Conservation (phyloP, 2,888 invertebrate species). For the Diabrotica balteata region DNA sequence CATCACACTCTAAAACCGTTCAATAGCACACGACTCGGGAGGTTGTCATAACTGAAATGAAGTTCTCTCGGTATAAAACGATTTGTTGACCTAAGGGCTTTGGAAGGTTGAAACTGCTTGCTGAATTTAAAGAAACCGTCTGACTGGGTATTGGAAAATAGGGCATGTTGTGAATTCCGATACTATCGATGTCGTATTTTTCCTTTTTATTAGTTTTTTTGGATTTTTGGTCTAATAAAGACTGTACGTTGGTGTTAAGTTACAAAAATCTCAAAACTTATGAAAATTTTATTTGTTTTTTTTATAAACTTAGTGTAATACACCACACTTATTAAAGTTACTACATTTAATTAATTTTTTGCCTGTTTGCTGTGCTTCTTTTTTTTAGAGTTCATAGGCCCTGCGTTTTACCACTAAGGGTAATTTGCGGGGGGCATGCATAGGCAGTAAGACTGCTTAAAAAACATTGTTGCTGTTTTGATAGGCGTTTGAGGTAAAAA, state of each 20-base stretch:
- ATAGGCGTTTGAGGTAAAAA: too few relatives aligned
- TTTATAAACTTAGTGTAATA: too few relatives aligned
- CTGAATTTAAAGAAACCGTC: slow-evolving; percentile 23
- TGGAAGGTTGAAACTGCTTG: slow-evolving; percentile 7
- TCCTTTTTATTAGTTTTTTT: background rate
- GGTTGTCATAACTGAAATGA: slow-evolving; percentile 31
- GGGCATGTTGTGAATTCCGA: slow-evolving; percentile 1
- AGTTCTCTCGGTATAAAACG: slow-evolving; percentile 26
- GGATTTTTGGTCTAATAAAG: background rate
- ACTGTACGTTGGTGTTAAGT: background rate
- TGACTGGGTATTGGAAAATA: slow-evolving; percentile 27
- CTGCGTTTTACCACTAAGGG: too few relatives aligned
- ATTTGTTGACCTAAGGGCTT: slow-evolving; percentile 35
- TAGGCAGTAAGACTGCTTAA: too few relatives aligned
- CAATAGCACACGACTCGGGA: background rate
- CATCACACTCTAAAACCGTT: slow-evolving; percentile 12
- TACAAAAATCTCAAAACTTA: too few relatives aligned
- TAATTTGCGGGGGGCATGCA: too few relatives aligned
- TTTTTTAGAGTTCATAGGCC: too few relatives aligned
- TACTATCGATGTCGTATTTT: slow-evolving; percentile 5
- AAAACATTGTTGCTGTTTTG: too few relatives aligned
- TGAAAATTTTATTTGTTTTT: too few relatives aligned
- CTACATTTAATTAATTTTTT: too few relatives aligned
- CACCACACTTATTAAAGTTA: too few relatives aligned
- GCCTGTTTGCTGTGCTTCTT: too few relatives aligned